phyloP scores from a whole-genome alignment of 64 coral and sea anemone species.

The Catalaphyllia jardinei region DNA sequence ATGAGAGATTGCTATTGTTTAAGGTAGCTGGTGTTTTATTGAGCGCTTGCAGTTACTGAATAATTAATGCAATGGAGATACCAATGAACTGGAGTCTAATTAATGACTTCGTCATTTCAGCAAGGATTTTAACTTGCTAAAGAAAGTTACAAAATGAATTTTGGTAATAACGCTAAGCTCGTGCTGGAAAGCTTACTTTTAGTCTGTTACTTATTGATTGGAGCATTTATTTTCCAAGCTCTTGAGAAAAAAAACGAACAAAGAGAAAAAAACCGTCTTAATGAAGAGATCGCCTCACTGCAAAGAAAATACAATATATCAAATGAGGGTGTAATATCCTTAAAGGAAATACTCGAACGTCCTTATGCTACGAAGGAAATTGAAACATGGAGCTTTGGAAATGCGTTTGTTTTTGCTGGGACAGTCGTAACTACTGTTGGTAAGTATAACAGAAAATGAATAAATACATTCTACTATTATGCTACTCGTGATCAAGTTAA shows the following conservation, averaged over 20 bases:
- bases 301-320: neutral
- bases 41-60: neutral
- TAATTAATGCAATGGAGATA: neutral
- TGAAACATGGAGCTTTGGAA: neutral
- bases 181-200: neutral
- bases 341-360: neutral
- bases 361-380: neutral
- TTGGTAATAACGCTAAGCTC: neutral
- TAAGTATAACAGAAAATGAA: neutral
- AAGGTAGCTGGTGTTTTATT: neutral
- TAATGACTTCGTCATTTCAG: neutral
- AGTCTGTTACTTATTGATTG: neutral
- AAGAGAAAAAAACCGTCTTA: neutral
- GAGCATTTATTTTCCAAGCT: neutral
- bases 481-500: neutral
- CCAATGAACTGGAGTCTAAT: neutral
- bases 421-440: neutral
- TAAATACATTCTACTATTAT: neutral
- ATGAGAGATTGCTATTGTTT: neutral
- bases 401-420: slow-evolving; percentile 3
- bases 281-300: neutral
- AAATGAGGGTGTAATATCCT: neutral
- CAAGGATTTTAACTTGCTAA: neutral
- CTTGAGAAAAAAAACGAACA: neutral
- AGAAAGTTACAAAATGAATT: neutral